phyloP scores from a whole-genome alignment of 2,113 vertebrate species.

The Ochotona curzoniae region DNA sequence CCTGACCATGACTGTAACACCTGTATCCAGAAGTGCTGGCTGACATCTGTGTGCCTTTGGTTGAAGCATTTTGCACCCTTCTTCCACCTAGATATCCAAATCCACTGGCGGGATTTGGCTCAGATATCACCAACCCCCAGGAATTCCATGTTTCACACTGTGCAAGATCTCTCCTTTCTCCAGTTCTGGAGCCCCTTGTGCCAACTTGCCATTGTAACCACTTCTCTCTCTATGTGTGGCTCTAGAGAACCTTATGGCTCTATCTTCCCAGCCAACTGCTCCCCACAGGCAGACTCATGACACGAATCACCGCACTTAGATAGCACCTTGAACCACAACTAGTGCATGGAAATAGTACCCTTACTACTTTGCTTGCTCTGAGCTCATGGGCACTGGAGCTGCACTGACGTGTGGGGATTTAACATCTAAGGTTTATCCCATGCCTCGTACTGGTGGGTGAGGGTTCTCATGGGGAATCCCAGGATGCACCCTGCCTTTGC shows the following conservation, averaged over 20 bases:
- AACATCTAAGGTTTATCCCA: not conserved
- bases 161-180: rapidly evolving
- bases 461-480: rapidly evolving
- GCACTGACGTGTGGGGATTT: not conserved
- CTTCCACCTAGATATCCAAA: not conserved
- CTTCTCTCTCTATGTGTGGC: not conserved
- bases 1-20: rapidly evolving
- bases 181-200: not conserved
- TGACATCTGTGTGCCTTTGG: not conserved
- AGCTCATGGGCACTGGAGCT: not conserved
- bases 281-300: rapidly evolving
- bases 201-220: not conserved
- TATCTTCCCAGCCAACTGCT: too few relatives aligned
- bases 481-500: not conserved
- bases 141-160: too few relatives aligned
- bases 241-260: not conserved
- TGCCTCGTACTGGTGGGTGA: not conserved
- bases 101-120: not conserved
- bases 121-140: not conserved
- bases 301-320: too few relatives aligned
- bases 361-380: not conserved
- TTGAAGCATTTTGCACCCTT: not conserved
- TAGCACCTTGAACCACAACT: not conserved
- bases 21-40: not conserved
- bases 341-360: not conserved